Evolutionary conservation across 1,140 invertebrate genomes (phyloP).

Genomic region (Leguminivora glycinivorella): DNA sequence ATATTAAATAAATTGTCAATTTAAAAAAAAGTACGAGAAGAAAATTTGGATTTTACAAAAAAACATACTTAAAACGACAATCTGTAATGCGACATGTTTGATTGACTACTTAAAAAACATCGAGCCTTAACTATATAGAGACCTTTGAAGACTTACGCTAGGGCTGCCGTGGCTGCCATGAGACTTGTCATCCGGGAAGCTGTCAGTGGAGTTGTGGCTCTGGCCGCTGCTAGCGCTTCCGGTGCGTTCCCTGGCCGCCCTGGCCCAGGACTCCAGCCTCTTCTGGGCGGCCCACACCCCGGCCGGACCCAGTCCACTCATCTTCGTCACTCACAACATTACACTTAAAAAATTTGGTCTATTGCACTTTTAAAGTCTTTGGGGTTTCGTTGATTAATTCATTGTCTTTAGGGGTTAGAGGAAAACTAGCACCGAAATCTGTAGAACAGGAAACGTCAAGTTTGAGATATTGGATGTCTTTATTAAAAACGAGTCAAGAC

Average conservation of each 20-base stretch:
- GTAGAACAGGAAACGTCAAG: no score
- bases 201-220: constrained; percentile 80
- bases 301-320: constrained; percentile 84
- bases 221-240: constrained; percentile 80
- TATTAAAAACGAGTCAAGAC: no score
- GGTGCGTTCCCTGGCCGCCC: constrained; percentile 83
- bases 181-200: constrained; percentile 76
- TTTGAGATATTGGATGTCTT: no score
- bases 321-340: constrained; percentile 51
- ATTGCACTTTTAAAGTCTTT: constrained; percentile 8
- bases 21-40: no score
- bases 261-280: constrained; percentile 85
- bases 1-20: no score
- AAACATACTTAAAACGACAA: no score
- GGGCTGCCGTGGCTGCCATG: constrained; percentile 60
- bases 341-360: no score
- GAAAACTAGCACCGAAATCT: no score
- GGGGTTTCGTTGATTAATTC: constrained; percentile 31
- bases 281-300: constrained; percentile 86
- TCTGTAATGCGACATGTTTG: no score
- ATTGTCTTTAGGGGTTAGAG: not conserved
- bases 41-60: no score
- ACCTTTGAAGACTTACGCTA: constrained; percentile 57
- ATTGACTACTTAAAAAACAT: no score
- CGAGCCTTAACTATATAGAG: no score